Evolutionary conservation across 2,797 vertebrate species (phyloP), one percentile per base, ranked within the genome.

Genomic region (Borostomias antarcticus): DNA sequence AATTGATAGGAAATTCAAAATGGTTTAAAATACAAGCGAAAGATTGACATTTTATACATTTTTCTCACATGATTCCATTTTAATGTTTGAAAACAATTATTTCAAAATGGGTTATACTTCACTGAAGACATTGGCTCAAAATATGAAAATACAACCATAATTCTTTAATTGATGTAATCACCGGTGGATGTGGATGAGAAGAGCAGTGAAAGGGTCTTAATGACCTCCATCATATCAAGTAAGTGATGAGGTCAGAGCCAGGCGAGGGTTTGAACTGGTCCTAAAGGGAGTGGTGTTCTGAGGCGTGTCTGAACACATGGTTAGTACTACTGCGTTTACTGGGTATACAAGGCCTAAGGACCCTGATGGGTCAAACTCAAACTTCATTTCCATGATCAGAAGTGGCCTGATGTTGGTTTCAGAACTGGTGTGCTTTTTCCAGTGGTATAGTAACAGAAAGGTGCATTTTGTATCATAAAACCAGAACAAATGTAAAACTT

Each of bases 391-490:
- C 30, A 53, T 53, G 25, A 29, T 53, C 51, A 21, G 11, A 29
- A 58, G 15, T 1, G 43, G 17, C 48, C 28, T 59, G 53, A 73
- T 58, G 43, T 45, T 1, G 29, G 63, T 15, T 13, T 73, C 29
- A 64, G 43, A 54, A 25, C n/a, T 23, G 2, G 26, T 19, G 26
- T 56, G 60, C 67, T 58, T 30, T 28, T 76, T 85, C 78, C 76
- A 76, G 76, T 80, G 76, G 23, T 48, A 73, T 68, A 65, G 29
- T 70, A 7, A 58, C 69, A 80, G 29, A 40, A 35, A 33, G 35
- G 29, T 66, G 56, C 15, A 19, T 71, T 67, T 29, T 70, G 29
- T 71, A 6, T 53, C 17, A 2, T 25, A 62, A 23, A 10, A 23
- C 11, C 33, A 58, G 57, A 37, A 45, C 5, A 23, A 4, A 26